A percentile compares a stretch with the other conserved stretches of the same genome.
Evolutionary conservation across 2,113 vertebrate genomes (phyloP).

Genomic region (Oenanthe oenanthe): DNA sequence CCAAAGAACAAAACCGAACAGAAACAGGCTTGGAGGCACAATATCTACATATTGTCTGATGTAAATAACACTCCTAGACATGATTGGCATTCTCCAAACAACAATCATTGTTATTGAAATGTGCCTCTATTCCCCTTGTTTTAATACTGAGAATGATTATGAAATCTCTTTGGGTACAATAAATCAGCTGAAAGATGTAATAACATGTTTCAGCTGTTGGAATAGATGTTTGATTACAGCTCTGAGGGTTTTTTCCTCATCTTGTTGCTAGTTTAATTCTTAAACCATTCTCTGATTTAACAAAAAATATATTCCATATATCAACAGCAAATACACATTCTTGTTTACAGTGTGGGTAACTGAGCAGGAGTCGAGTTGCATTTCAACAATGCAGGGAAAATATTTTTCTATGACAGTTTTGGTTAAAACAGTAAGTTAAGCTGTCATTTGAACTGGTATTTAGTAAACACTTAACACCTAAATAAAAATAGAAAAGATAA

Average conservation of each 20-base stretch:
- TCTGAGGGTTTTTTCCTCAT: constrained; percentile 67
- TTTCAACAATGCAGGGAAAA: constrained; percentile 46
- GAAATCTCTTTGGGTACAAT: constrained; percentile 76
- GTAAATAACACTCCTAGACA: constrained; percentile 71
- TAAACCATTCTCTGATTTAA: constrained; percentile 58
- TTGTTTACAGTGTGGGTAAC: constrained; percentile 45
- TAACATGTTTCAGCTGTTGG: constrained; percentile 72
- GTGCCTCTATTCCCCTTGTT: constrained; percentile 82
- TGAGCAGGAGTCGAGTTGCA: not conserved
- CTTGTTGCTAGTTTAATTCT: constrained; percentile 69
- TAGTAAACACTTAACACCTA: not conserved
- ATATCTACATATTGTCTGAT: constrained; percentile 82
- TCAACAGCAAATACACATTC: constrained; percentile 47
- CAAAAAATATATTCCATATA: constrained; percentile 37
- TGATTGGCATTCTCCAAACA: constrained; percentile 81
- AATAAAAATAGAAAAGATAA: not conserved
- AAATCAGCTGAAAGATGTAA: constrained; percentile 78
- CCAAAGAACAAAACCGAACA: constrained; percentile 75
- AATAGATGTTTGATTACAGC: constrained; percentile 78
- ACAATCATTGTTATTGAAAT: constrained; percentile 89
- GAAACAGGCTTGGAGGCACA: constrained; percentile 74
- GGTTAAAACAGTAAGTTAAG: constrained; percentile 45
- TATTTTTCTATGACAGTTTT: constrained; percentile 27
- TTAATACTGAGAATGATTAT: constrained; percentile 81
- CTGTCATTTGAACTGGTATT: constrained; percentile 36